A percentile compares a stretch with the other conserved stretches of the same genome.
Conservation (phyloP, 2,888 invertebrate genomes). For the Deilephila elpenor region DNA sequence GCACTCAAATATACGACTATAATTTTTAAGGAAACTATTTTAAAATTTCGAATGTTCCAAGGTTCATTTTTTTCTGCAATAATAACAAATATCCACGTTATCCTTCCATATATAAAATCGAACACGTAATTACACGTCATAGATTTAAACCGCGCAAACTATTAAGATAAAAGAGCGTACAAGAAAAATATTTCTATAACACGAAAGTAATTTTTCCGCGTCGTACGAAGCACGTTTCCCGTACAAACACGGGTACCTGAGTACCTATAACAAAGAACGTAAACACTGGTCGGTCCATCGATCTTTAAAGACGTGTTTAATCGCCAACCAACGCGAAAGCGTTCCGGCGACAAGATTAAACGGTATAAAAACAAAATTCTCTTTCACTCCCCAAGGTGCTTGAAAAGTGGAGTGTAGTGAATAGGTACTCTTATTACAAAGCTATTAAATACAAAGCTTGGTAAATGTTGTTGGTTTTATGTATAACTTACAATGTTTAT, state of each 20-base stretch:
- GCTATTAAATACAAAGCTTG: not conserved
- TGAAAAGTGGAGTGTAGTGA: conserved; percentile 24
- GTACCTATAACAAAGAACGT: conserved; percentile 40
- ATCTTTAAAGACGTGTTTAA: conserved; percentile 65
- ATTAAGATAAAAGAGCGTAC: not conserved
- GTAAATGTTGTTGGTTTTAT: not conserved
- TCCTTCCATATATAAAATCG: no score
- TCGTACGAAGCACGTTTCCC: conserved; percentile 11
- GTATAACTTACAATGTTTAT: no score
- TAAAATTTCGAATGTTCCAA: no score
- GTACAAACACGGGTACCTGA: conserved; percentile 36
- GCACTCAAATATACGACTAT: no score
- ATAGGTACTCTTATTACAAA: conserved; percentile 9
- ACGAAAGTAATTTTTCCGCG: conserved; percentile 13
- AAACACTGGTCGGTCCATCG: conserved; percentile 52
- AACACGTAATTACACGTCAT: no score
- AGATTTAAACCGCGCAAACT: no score
- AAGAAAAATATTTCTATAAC: not conserved
- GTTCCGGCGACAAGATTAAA: conserved; percentile 59
- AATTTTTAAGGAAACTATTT: no score
- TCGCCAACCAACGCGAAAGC: conserved; percentile 58
- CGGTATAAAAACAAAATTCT: conserved; percentile 57
- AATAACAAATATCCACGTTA: no score
- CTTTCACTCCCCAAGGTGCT: conserved; percentile 30
- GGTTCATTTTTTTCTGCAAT: no score